phyloP scores from a whole-genome alignment of 2,797 vertebrate genomes.

The Amphiprion clarkii region DNA sequence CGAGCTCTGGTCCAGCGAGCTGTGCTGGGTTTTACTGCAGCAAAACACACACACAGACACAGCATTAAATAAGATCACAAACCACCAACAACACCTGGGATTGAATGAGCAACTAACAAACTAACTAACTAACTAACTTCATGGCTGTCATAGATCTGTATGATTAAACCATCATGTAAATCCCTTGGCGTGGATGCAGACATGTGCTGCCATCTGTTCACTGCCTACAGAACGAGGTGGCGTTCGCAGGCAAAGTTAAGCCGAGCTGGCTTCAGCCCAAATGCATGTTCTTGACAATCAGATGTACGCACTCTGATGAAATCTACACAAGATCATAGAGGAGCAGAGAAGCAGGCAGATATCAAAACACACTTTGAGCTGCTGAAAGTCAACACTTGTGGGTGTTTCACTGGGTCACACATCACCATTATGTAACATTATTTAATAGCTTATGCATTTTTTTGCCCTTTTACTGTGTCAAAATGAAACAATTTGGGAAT shows the following conservation, averaged over 20 bases:
- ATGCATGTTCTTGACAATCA: conserved; percentile 71
- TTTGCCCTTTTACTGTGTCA: conserved; percentile 10
- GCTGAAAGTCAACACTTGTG: conserved; percentile 43
- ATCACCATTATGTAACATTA: conserved; percentile 48
- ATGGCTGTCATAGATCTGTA: conserved; percentile 61
- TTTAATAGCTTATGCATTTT: conserved; percentile 37
- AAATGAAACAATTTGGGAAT: neutral
- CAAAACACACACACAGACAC: conserved; percentile 11
- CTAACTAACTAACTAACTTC: conserved; percentile 62
- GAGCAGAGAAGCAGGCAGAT: conserved; percentile 37
- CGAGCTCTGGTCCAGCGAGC: conserved; percentile 98
- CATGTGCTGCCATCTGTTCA: conserved; percentile 73
- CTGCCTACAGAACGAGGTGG: conserved; percentile 66
- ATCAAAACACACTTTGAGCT: conserved; percentile 43
- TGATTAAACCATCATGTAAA: conserved; percentile 68
- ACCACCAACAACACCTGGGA: conserved; percentile 24
- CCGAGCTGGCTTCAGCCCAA: conserved; percentile 61
- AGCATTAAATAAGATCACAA: conserved; percentile 26
- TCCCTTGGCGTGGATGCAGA: conserved; percentile 59
- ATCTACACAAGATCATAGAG: conserved; percentile 21
- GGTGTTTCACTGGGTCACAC: conserved; percentile 57
- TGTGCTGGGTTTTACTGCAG: conserved; percentile 96
- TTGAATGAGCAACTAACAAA: conserved; percentile 30
- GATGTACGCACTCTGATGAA: conserved; percentile 56
- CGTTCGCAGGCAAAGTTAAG: conserved; percentile 69